A percentile compares a stretch with the other conserved stretches of the same genome.
Evolutionary conservation across 2,888 invertebrate genomes (phyloP).

Genomic region (Tenthredo distinguenda): DNA sequence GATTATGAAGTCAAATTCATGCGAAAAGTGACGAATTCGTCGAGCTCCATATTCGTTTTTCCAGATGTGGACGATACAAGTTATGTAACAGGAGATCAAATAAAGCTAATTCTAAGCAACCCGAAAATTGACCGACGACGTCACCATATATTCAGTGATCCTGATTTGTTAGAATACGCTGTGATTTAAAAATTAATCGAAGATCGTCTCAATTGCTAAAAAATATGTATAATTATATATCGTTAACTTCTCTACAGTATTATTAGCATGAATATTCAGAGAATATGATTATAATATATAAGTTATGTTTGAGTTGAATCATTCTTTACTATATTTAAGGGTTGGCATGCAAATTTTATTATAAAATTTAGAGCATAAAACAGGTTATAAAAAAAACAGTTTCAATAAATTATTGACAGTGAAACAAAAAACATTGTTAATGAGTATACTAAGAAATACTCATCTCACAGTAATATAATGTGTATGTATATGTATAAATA

Average conservation of each 20-base stretch:
- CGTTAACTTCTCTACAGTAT: neutral
- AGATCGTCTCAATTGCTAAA: neutral
- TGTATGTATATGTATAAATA: neutral
- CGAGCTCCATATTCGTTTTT: conserved; percentile 17
- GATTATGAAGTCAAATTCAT: conserved; percentile 27
- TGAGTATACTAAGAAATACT: no score
- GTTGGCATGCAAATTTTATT: neutral
- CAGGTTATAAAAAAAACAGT: neutral
- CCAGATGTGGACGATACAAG: conserved; percentile 28
- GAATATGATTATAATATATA: neutral
- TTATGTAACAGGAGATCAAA: conserved; percentile 16
- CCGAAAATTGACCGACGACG: conserved; percentile 24
- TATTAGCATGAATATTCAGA: neutral
- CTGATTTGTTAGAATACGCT: conserved; percentile 7
- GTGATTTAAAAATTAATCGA: neutral
- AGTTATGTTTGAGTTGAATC: neutral
- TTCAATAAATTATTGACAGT: neutral
- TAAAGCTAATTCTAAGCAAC: conserved; percentile 7
- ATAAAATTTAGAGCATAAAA: neutral
- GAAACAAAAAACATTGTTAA: no score
- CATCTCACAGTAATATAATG: neutral
- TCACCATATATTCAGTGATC: conserved; percentile 29
- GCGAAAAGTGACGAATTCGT: conserved; percentile 12
- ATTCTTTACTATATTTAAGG: neutral
- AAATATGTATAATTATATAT: neutral